Evolutionary conservation across 2,113 vertebrate genomes (phyloP).

Genomic region (Phalacrocorax brasilianus): DNA sequence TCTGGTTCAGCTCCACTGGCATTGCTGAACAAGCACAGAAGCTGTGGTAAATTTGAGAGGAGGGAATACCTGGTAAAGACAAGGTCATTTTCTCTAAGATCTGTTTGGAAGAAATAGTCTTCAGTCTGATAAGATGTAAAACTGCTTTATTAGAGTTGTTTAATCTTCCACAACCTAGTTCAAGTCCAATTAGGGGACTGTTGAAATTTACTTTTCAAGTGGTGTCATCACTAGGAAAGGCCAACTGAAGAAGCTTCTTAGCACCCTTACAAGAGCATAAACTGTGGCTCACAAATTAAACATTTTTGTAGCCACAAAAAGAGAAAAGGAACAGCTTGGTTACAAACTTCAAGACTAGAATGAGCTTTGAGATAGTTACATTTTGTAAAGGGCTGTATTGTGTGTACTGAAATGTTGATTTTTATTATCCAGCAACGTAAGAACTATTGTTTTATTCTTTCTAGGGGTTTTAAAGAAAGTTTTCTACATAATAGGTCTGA

Average conservation of each 20-base stretch:
- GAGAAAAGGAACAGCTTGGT: neutral
- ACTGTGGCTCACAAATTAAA: neutral
- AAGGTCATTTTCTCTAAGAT: neutral
- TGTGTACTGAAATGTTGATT: neutral
- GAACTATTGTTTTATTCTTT: neutral
- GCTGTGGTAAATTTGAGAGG: neutral
- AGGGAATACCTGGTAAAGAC: neutral
- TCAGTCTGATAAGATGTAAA: neutral
- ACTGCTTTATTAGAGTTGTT: neutral
- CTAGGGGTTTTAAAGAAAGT: neutral
- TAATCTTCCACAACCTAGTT: neutral
- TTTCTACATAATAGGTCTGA: neutral
- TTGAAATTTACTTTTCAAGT: neutral
- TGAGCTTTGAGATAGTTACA: neutral
- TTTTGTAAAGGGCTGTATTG: neutral
- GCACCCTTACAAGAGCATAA: neutral
- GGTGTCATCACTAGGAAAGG: neutral
- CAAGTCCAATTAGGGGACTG: neutral
- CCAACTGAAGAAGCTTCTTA: neutral
- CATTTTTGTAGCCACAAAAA: neutral
- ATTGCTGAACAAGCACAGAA: neutral
- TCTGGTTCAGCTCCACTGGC: neutral
- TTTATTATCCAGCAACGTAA: neutral
- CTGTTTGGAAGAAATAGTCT: neutral
- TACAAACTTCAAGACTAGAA: neutral